Evolutionary conservation across 2,888 invertebrate genomes (phyloP).

Genomic region (Imbricaverruca yamaguchii): DNA sequence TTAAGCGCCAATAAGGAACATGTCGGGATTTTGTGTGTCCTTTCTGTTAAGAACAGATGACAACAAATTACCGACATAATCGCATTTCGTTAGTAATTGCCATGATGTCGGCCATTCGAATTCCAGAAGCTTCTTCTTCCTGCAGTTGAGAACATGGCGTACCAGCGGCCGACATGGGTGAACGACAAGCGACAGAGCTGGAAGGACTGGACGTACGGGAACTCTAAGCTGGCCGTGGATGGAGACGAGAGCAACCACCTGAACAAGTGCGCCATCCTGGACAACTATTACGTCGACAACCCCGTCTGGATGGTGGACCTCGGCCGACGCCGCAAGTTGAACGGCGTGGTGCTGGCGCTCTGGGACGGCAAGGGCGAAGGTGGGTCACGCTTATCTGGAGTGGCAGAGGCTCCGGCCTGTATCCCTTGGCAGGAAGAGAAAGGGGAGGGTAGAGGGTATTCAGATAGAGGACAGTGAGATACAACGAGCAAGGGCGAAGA

Average conservation of each 20-base stretch:
- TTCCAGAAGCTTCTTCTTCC: conserved; percentile 13
- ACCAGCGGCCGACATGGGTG: conserved; percentile 46
- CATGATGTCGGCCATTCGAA: no score
- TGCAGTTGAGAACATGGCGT: conserved; percentile 48
- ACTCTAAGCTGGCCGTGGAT: conserved; percentile 44
- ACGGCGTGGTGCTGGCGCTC: conserved; percentile 46
- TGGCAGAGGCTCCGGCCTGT: no score
- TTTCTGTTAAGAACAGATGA: no score
- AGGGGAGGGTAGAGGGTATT: no score
- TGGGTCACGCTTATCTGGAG: conserved; percentile 28
- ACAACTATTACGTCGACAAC: conserved; percentile 47
- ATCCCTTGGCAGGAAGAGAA: no score
- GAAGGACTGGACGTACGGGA: conserved; percentile 41
- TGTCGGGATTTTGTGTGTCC: no score
- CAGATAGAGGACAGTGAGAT: no score
- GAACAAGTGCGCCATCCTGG: conserved; percentile 46
- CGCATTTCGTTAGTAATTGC: no score
- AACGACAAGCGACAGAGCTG: conserved; percentile 47
- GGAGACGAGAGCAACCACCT: conserved; percentile 43
- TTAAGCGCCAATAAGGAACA: no score
- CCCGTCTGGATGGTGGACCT: conserved; percentile 49
- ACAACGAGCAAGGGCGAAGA: no score
- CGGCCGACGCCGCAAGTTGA: conserved; percentile 41
- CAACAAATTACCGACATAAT: no score
- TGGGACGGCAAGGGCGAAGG: conserved; percentile 47